Percentiles rank a stretch among this genome's conserved stretches.
phyloP scores from a whole-genome alignment of 2,797 vertebrate genomes.

The Schizopygopsis malacanthus region DNA sequence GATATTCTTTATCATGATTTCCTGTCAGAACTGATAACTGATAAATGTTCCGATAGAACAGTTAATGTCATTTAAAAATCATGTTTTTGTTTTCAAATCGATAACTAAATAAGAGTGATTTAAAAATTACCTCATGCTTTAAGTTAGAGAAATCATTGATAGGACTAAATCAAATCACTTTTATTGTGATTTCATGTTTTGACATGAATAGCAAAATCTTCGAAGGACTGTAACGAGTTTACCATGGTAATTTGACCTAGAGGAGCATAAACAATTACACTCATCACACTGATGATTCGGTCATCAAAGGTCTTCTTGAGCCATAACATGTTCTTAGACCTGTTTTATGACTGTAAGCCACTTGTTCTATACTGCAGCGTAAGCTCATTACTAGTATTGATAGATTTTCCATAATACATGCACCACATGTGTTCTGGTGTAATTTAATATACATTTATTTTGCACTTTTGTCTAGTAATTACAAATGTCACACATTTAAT shows the following conservation, averaged over 20 bases:
- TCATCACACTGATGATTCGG: neutral
- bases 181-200: neutral
- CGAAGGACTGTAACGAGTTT: neutral
- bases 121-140: neutral
- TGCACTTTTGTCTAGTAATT: neutral
- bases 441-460: constrained; percentile 7
- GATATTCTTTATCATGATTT: constrained; percentile 10
- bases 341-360: constrained; percentile 29
- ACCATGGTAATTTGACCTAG: neutral
- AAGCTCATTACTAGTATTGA: neutral
- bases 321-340: neutral
- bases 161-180: neutral
- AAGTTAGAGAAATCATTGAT: neutral
- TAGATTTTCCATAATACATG: constrained; percentile 16
- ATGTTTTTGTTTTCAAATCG: neutral
- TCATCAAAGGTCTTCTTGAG: neutral
- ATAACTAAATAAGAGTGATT: neutral
- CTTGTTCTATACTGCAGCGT: constrained; percentile 20
- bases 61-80: neutral
- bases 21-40: constrained; percentile 18
- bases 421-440: constrained; percentile 10
- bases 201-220: neutral
- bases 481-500: neutral
- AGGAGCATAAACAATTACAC: neutral
- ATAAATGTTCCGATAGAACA: neutral